Evolutionary conservation across 1,140 invertebrate species (phyloP).

Genomic region (Zaprionus davidi): DNA sequence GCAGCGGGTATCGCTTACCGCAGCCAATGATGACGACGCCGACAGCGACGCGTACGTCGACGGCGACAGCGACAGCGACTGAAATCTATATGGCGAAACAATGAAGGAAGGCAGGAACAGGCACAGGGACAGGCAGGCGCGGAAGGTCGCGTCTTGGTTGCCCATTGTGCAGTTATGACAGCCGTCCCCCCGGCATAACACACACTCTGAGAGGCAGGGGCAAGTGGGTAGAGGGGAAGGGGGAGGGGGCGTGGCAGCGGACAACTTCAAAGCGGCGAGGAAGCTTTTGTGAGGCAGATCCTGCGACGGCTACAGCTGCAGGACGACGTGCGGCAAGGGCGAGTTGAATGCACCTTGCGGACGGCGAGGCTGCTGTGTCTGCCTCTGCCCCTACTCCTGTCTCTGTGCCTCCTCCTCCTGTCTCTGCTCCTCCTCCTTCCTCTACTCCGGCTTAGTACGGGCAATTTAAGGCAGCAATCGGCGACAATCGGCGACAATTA

Average conservation of each 20-base stretch:
- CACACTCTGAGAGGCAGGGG: not conserved
- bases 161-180: slow-evolving; percentile 79
- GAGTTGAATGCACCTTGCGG: slow-evolving; percentile 21
- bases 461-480: slow-evolving; percentile 56
- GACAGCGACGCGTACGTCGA: not conserved
- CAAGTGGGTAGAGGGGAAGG: not conserved
- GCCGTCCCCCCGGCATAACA: slow-evolving; percentile 59
- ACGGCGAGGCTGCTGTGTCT: too few relatives aligned
- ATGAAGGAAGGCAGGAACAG: slow-evolving; percentile 17
- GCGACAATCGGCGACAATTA: slow-evolving; percentile 18
- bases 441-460: slow-evolving; percentile 26
- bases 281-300: slow-evolving; percentile 27
- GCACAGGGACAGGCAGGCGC: slow-evolving; percentile 4
- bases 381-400: too few relatives aligned
- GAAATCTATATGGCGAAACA: slow-evolving; percentile 70
- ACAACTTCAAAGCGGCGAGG: slow-evolving; percentile 7
- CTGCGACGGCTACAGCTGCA: not conserved
- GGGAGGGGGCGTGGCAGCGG: not conserved
- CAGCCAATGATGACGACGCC: slow-evolving; percentile 18
- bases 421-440: not conserved
- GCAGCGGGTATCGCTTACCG: slow-evolving; percentile 68
- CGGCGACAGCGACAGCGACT: slow-evolving; percentile 27
- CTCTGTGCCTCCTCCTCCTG: too few relatives aligned
- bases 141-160: slow-evolving; percentile 48
- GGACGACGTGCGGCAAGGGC: not conserved